Evolutionary conservation across 2,888 invertebrate genomes (phyloP).

Genomic region (Eugnorisma glareosa): DNA sequence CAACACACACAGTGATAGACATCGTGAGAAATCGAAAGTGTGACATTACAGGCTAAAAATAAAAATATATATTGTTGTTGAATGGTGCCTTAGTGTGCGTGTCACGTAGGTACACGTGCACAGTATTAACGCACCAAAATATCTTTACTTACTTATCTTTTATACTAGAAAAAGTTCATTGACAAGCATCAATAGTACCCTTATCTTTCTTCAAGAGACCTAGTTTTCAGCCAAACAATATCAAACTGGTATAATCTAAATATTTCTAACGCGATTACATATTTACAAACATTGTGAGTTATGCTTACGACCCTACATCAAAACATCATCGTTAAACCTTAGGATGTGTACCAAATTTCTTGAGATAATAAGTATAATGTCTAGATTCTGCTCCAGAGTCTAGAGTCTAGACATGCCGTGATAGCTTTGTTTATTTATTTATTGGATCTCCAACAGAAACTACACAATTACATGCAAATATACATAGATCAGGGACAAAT

Average conservation of each 20-base stretch:
- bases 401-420: background rate
- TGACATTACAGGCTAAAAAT: background rate
- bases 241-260: conserved; percentile 25
- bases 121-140: background rate
- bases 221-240: conserved; percentile 32
- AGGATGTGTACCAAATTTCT: background rate
- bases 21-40: background rate
- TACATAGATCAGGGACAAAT: too few species aligned
- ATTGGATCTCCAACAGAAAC: too few species aligned
- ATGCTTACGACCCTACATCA: background rate
- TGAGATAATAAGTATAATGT: background rate
- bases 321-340: conserved; percentile 3
- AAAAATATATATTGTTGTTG: background rate
- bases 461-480: too few species aligned
- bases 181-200: conserved; percentile 35
- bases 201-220: conserved; percentile 31
- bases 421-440: too few species aligned
- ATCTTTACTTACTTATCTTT: background rate
- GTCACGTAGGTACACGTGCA: background rate
- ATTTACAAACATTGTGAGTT: conserved; percentile 34
- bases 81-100: background rate
- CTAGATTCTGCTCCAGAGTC: background rate
- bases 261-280: conserved; percentile 3
- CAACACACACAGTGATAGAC: background rate
- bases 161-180: conserved; percentile 50